These are phyloP conservation scores for Frieseomelitta varia DNA, from an alignment of 1,140 invertebrate species.

Conservation along the genomic window DNA sequence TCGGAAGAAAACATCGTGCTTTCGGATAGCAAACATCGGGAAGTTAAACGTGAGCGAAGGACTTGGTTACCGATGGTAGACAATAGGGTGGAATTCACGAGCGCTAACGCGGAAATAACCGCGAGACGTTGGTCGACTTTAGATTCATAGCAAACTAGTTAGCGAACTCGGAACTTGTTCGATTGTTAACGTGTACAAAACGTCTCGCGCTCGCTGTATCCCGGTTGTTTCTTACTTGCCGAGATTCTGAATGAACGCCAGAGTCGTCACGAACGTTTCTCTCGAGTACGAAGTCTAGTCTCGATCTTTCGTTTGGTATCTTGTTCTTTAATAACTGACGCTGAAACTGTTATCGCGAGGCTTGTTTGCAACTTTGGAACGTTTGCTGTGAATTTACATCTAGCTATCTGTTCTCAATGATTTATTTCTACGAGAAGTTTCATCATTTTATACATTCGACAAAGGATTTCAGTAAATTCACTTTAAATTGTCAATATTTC, in stretches of 20 bases:
- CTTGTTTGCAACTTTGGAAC: not conserved
- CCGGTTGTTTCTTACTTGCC: not conserved
- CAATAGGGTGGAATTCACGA: not conserved
- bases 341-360: not conserved
- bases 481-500: too few species aligned
- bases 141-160: constrained; percentile 20
- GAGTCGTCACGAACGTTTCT: not conserved
- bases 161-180: constrained; percentile 6
- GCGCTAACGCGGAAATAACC: not conserved
- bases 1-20: not conserved
- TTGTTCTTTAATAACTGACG: not conserved
- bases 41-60: not conserved
- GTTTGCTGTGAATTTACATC: not conserved
- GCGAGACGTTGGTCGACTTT: constrained; percentile 7
- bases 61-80: not conserved
- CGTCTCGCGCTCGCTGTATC: not conserved
- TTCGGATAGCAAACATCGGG: not conserved
- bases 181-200: constrained; percentile 12
- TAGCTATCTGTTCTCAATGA: not conserved
- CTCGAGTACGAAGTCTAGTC: not conserved
- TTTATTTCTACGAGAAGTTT: too few species aligned
- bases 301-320: not conserved
- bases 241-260: not conserved
- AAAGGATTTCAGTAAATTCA: too few species aligned
- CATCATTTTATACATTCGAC: too few species aligned